Evolutionary conservation across 2,888 invertebrate genomes (phyloP), one percentile per base, ranked within the genome.

Genomic region (Rhamphomyia laevipes): DNA sequence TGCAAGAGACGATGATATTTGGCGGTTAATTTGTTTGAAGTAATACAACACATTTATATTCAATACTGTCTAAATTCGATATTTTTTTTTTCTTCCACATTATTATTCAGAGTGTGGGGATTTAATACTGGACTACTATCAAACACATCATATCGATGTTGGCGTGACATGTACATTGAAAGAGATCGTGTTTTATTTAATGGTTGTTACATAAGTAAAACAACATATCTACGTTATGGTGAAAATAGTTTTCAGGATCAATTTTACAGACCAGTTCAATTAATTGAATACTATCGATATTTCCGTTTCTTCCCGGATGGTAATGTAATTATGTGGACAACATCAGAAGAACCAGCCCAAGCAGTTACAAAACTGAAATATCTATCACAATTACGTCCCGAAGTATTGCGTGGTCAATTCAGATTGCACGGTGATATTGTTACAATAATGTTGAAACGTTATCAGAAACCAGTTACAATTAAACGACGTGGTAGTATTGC

Each of bases 121-220:
- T 71, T 79, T n/a, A 84, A 84, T 57, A 81, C 85, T 60, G 86
- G 85, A n/a, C 72, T 71, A 4, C 75, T 82, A 4, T 73, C 77
- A 43, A 65, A 65, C 1, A 68, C 68, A 35, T 70, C 70, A 10
- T 84, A 76, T 66, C 50, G 63, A 1, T 77, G 78, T 2, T 96
- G 93, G 92, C 78, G 95, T 2, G 80, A 85, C 49, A 93, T 95
- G 93, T 95, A 79, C 71, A 73, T 92, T 43, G 75, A 80, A 50
- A 76, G 91, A 46, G 84, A 91, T 49, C 80, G 90, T 53, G 74
- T 93, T 15, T 78, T 81, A 47, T 88, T 86, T 59, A 81, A 87
- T 68, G 95, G 94, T 41, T 92, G 91, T 68, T 96, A 96, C 72
- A 94, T 96, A 61, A 90, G 92, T 73, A 89, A 88, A 73, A 87